Evolutionary conservation across 1,140 invertebrate genomes (phyloP).

Genomic region (Drosophila arizonae): DNA sequence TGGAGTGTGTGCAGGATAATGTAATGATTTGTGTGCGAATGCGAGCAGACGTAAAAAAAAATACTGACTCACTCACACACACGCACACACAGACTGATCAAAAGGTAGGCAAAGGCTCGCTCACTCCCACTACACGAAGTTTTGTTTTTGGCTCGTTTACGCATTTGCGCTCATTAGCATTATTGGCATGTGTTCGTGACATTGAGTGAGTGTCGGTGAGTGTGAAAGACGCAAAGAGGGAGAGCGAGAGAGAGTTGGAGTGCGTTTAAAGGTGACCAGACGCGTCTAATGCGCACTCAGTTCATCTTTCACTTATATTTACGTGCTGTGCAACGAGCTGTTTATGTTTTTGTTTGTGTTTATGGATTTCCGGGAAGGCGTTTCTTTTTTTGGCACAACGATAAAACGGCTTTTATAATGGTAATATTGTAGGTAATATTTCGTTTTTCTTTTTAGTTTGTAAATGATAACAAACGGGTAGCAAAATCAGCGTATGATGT

Average conservation of each 20-base stretch:
- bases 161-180: constrained; percentile 72
- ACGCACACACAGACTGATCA: neutral
- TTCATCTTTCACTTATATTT: constrained; percentile 34
- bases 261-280: constrained; percentile 35
- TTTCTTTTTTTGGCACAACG: constrained; percentile 27
- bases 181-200: constrained; percentile 60
- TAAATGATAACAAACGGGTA: constrained; percentile 5
- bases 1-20: constrained; percentile 51
- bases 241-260: neutral
- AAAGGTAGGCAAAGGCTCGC: constrained; percentile 1
- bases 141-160: constrained; percentile 62
- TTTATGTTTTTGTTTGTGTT: constrained; percentile 15
- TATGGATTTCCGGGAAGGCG: constrained; percentile 39
- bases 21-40: constrained; percentile 54
- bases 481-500: constrained; percentile 28
- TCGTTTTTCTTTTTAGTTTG: constrained; percentile 5
- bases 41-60: constrained; percentile 12
- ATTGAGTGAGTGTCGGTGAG: constrained; percentile 26
- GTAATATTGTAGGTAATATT: constrained; percentile 29
- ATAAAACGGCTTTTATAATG: constrained; percentile 4
- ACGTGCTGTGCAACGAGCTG: constrained; percentile 40
- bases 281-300: constrained; percentile 18
- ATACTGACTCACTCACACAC: neutral
- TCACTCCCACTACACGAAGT: constrained; percentile 16
- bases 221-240: neutral